Conservation (phyloP, 2,888 invertebrate genomes). For the Tenthredo scrophulariae region DNA sequence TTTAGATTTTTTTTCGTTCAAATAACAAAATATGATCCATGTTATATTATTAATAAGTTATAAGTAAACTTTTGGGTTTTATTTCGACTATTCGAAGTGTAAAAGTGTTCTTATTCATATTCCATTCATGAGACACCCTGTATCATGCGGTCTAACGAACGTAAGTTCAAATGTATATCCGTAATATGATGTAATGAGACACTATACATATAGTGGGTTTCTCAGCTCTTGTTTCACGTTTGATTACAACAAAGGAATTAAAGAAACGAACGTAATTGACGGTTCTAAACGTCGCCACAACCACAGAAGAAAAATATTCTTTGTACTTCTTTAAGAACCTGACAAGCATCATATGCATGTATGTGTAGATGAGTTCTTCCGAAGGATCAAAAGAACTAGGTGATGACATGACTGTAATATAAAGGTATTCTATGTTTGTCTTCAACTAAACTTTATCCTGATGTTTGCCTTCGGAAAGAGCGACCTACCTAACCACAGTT, state of each 20-base stretch:
- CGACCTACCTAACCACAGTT: neutral
- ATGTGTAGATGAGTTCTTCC: neutral
- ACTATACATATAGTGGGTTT: neutral
- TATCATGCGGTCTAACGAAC: neutral
- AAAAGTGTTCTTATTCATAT: neutral
- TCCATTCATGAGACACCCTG: neutral
- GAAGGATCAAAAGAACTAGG: slow-evolving; percentile 19
- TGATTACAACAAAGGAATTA: neutral
- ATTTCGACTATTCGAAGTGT: neutral
- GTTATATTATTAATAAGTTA: neutral
- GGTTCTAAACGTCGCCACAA: neutral
- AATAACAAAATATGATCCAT: neutral
- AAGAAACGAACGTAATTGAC: neutral
- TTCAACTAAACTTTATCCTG: neutral
- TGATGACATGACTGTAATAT: slow-evolving; percentile 22
- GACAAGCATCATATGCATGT: neutral
- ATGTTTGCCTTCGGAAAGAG: slow-evolving; percentile 36
- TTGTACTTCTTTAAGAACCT: neutral
- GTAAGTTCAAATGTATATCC: neutral
- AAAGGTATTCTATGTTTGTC: slow-evolving; percentile 24
- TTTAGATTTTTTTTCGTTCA: neutral
- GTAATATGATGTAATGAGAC: slow-evolving; percentile 23
- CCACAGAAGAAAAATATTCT: neutral
- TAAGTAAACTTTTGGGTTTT: neutral
- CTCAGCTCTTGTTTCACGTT: slow-evolving; percentile 13